Evolutionary conservation across 1,140 invertebrate species (phyloP).

Genomic region (Neodiprion lecontei): DNA sequence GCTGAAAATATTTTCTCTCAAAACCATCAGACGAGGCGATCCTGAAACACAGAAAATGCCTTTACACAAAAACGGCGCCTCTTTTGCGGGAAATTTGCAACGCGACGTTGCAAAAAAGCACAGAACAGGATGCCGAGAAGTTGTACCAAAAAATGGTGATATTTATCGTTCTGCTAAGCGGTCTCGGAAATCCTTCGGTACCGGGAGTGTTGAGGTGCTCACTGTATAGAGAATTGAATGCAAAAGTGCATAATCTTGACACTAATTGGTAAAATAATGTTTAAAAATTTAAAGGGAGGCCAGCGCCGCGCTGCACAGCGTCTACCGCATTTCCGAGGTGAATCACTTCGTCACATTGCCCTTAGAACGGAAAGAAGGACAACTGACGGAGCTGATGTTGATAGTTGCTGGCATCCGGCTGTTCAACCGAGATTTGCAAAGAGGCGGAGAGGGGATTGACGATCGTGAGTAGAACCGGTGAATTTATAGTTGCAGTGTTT

Average conservation of each 20-base stretch:
- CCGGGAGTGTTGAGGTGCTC: conserved; percentile 62
- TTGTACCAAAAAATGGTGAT: conserved; percentile 71
- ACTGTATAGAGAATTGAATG: background rate
- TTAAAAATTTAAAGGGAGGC: conserved; percentile 56
- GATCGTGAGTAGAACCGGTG: conserved; percentile 62
- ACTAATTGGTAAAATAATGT: background rate
- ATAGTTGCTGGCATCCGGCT: conserved; percentile 71
- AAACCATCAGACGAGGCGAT: conserved; percentile 57
- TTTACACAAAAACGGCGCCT: conserved; percentile 59
- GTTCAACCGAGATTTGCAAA: conserved; percentile 72
- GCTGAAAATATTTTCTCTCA: background rate
- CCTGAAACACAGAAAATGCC: conserved; percentile 59
- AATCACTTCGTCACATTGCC: conserved; percentile 68
- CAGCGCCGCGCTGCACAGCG: conserved; percentile 73
- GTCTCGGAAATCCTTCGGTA: conserved; percentile 68
- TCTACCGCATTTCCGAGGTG: conserved; percentile 74
- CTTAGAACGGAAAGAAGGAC: conserved; percentile 61
- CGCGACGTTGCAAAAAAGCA: conserved; percentile 48
- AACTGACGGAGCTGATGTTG: conserved; percentile 65
- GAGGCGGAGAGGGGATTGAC: conserved; percentile 70
- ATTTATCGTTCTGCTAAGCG: conserved; percentile 67
- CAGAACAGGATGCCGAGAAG: conserved; percentile 59
- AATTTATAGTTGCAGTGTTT: background rate
- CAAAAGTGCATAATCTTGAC: conserved; percentile 8
- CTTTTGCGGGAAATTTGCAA: conserved; percentile 67